Base-by-base conservation (phyloP, 2,888 invertebrate species). In the Agonum fuliginosum region DNA sequence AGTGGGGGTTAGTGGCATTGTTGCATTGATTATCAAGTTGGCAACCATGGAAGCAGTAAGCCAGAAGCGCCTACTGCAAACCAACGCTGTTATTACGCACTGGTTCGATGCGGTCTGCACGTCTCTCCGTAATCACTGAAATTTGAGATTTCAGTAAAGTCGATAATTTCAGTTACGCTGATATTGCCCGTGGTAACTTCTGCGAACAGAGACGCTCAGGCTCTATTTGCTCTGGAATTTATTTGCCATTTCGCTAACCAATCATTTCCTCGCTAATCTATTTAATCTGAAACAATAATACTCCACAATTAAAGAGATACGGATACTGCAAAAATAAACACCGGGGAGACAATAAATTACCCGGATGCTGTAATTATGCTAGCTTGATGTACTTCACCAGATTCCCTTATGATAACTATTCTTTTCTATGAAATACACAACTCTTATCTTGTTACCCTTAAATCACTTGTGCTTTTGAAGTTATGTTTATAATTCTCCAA, bases 81-180 rank as follows among this genome's bases (percentile, higher is more conserved):
- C 17, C 2, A 46, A 51, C 24, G 34, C 30, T 74, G 27, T 74
- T 74, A 74, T 74, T 65, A 74, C 74, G 2, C n/a, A 12, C 51
- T 37, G 43, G 19, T 22, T 1, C 22, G 37, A 22, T 41, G 72
- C 54, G 30, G 30, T 51, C 41, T 62, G 58, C 62, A 74, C 58
- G 62, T 62, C 74, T 54, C 62, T 41, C 74, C 24, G 30, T 74
- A 74, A 74, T 62, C 74, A 74, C 74, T 74, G 74, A 74, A 74
- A 74, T 74, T 74, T 43, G 62, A 74, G 74, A 74, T 62, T 74
- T 43, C 41, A 74, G 74, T 74, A 74, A 74, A 74, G 62, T 74
- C 74, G 74, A 74, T 74, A 74, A 74, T 74, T 74, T 62, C 62
- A 41, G 74, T 43, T 22, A 46, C 20, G 54, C 73, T 58, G 58